Conservation (phyloP, 2,888 invertebrate genomes). For the Merodon equestris region DNA sequence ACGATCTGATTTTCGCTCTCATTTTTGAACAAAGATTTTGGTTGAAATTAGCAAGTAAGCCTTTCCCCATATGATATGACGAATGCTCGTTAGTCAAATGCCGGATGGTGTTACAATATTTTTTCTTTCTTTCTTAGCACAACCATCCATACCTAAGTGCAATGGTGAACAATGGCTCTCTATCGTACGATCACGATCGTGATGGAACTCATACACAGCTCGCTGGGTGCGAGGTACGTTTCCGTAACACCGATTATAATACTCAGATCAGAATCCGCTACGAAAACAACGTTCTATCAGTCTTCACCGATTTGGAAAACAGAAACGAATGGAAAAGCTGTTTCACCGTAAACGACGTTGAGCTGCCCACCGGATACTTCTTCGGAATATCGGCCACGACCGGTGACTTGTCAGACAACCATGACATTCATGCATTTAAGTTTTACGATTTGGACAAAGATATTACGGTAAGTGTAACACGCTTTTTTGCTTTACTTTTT, state of each 20-base stretch:
- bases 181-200: slow-evolving; percentile 98
- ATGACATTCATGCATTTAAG: slow-evolving; percentile 94
- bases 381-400: slow-evolving; percentile 97
- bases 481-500: too few relatives aligned
- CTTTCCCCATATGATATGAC: not conserved
- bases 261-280: slow-evolving; percentile 95
- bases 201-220: slow-evolving; percentile 99
- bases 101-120: not conserved
- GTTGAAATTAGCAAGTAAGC: too few relatives aligned
- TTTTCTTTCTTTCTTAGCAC: slow-evolving; percentile 83
- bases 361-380: slow-evolving; percentile 96
- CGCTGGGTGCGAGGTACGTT: slow-evolving; percentile 97
- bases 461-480: slow-evolving; percentile 78
- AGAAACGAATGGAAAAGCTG: slow-evolving; percentile 97
- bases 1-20: too few relatives aligned
- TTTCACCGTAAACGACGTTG: slow-evolving; percentile 91
- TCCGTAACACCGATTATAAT: slow-evolving; percentile 93
- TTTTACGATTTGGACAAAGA: slow-evolving; percentile 93
- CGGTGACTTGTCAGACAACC: slow-evolving; percentile 97
- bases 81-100: not conserved
- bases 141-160: slow-evolving; percentile 99
- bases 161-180: slow-evolving; percentile 97
- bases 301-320: slow-evolving; percentile 94
- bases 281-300: slow-evolving; percentile 92
- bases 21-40: too few relatives aligned